phyloP scores from a whole-genome alignment of 2,888 invertebrate genomes.

The Lordiphosa fenestrarum region DNA sequence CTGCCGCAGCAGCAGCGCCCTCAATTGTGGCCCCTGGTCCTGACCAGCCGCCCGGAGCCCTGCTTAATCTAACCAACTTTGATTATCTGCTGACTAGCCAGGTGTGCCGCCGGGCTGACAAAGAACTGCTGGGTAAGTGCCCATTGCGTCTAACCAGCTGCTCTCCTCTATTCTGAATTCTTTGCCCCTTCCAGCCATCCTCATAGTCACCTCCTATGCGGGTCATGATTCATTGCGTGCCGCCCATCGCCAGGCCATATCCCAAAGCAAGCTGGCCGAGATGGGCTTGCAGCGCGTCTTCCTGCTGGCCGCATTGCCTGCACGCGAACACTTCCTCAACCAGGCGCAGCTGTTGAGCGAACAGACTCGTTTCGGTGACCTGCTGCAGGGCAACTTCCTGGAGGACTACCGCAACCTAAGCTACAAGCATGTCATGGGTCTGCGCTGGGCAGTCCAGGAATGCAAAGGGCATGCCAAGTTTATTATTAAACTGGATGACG shows the following conservation, averaged over 20 bases:
- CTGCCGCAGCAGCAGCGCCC: not conserved
- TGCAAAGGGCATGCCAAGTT: conserved; percentile 83
- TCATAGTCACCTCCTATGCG: conserved; percentile 89
- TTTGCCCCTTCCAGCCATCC: conserved; percentile 66
- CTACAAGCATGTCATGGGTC: conserved; percentile 90
- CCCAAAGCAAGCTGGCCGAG: conserved; percentile 82
- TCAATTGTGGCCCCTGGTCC: not conserved
- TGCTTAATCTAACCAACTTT: conserved; percentile 75
- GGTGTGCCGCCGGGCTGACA: conserved; percentile 65
- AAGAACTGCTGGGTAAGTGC: conserved; percentile 74
- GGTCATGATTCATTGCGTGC: conserved; percentile 86
- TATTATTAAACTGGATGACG: conserved; percentile 91
- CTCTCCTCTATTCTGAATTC: not conserved
- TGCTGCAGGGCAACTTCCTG: conserved; percentile 88
- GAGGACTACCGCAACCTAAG: conserved; percentile 91
- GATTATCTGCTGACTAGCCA: conserved; percentile 68
- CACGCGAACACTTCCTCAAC: conserved; percentile 81
- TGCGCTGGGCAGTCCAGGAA: conserved; percentile 86
- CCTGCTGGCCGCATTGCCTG: conserved; percentile 84
- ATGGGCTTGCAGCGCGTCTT: conserved; percentile 86
- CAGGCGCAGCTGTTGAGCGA: conserved; percentile 85
- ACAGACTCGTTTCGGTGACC: conserved; percentile 84
- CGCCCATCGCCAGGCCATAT: conserved; percentile 86
- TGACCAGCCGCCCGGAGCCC: conserved; percentile 21
- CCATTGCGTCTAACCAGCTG: too few relatives aligned